Percentiles rank a stretch among this genome's conserved stretches.
These are phyloP conservation scores for Sigmodon hispidus DNA, from an alignment of 2,113 vertebrate species.

Conservation along the genomic window DNA sequence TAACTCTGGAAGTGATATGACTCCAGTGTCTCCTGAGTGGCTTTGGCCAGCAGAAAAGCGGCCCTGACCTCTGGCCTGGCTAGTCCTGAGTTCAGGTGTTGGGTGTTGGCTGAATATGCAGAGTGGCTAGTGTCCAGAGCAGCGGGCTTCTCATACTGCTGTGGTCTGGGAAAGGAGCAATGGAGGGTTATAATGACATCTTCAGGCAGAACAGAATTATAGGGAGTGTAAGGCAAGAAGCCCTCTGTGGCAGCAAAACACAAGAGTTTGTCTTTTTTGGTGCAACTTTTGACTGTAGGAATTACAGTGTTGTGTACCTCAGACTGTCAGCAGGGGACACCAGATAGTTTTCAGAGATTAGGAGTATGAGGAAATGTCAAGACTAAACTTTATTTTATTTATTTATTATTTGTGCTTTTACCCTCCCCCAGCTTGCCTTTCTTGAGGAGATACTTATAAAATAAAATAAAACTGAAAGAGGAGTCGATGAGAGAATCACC, in stretches of 20 bases:
- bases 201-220: not conserved
- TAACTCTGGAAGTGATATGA: not conserved
- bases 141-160: not conserved
- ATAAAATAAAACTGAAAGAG: not conserved
- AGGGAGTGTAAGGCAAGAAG: not conserved
- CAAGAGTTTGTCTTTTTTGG: not conserved
- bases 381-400: not conserved
- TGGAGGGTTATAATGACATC: not conserved
- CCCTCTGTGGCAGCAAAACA: not conserved
- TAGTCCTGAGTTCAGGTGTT: not conserved
- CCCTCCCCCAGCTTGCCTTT: not conserved
- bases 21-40: not conserved
- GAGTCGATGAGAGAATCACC: not conserved
- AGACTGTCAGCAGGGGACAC: conserved; percentile 47
- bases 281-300: not conserved
- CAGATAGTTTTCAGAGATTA: conserved; percentile 9
- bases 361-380: not conserved
- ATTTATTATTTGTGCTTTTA: not conserved
- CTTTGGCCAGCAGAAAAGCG: not conserved
- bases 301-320: not conserved
- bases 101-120: not conserved
- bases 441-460: not conserved
- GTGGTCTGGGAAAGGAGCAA: not conserved
- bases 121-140: not conserved
- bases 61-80: not conserved